Evolutionary conservation across 2,113 vertebrate genomes (phyloP), one percentile per base, ranked within the genome.

Genomic region (Prinia subflava): DNA sequence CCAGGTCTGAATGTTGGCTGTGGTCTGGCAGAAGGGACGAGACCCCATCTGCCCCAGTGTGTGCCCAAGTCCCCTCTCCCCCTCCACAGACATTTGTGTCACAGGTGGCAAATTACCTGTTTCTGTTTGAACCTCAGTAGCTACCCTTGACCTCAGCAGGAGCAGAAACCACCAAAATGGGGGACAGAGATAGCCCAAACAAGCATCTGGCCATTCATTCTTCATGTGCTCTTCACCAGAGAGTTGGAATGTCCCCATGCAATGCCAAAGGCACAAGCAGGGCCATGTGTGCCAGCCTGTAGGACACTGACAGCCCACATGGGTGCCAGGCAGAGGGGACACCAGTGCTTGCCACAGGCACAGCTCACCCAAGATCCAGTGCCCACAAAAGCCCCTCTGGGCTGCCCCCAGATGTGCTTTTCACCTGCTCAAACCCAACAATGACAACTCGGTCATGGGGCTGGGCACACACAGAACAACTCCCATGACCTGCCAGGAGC

Each of bases 251-350:
- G 2, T 25, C n/a, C 60, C n/a, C 2, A 16, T 1, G 33, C 41
- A 15, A 39, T 41, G 64, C 64, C 9, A 2, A 50, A 23, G 53
- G 41, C 2, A 0, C 0, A 0, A 89, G 63, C 13, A 2, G 62
- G 39, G 31, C 47, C 31, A 3, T 1, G 3, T 3, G 10, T 53
- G 39, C 31, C 44, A 1, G 33, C 83, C 55, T 41, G 1, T 0
- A 30, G 41, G 50, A 33, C 50, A 4, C 27, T 1, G 31, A 4
- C 11, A 19, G 68, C 39, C 14, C 23, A 5, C 0, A 0, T 8
- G 3, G 62, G 55, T 39, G 28, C 46, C 13, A 6, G 57, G 9
- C 52, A 50, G 23, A 47, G 64, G 37, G 31, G 46, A 64, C 22
- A 16, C 3, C 10, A 20, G 31, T 7, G 19, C 16, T 15, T 14